These are phyloP conservation scores for Aphelenchoides bicaudatus DNA, from an alignment of 2,888 invertebrate species.

Conservation along the genomic window DNA sequence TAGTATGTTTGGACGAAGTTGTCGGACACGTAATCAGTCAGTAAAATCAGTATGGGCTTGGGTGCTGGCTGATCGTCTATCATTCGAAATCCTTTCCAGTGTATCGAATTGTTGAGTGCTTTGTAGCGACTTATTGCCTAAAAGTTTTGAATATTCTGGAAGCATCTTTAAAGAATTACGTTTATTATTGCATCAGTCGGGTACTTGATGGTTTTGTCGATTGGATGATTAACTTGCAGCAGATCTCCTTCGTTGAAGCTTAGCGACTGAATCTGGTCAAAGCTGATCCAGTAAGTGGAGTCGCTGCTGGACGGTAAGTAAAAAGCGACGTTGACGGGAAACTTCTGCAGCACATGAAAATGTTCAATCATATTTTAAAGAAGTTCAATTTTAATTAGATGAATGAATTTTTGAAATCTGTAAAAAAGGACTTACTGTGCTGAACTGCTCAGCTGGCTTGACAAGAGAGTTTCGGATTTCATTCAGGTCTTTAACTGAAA, in stretches of 20 bases:
- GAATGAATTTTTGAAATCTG: slow-evolving; percentile 8
- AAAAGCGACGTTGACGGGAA: slow-evolving; percentile 3
- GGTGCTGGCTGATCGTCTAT: no score
- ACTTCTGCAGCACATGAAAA: slow-evolving; percentile 1
- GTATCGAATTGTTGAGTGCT: neutral
- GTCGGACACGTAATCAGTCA: neutral
- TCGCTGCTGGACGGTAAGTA: neutral
- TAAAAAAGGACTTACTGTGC: slow-evolving; percentile 14
- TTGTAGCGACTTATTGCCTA: neutral
- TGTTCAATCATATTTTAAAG: slow-evolving; percentile 2
- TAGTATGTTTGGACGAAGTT: neutral
- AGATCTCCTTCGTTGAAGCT: neutral
- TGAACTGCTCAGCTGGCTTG: neutral
- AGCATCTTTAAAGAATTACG: no score
- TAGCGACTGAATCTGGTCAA: neutral
- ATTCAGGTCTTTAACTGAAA: slow-evolving; percentile 9
- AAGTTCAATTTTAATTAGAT: neutral
- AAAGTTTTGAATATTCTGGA: neutral
- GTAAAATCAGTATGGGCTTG: slow-evolving; percentile 5
- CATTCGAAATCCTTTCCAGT: no score
- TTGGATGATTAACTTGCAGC: neutral
- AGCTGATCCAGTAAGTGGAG: neutral
- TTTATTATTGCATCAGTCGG: no score
- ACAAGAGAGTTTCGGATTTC: slow-evolving; percentile 7
- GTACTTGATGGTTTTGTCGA: slow-evolving; percentile 4